These are phyloP conservation scores for Andinoacara biseriatus DNA, from an alignment of 2,113 vertebrate genomes.

Conservation along the genomic window DNA sequence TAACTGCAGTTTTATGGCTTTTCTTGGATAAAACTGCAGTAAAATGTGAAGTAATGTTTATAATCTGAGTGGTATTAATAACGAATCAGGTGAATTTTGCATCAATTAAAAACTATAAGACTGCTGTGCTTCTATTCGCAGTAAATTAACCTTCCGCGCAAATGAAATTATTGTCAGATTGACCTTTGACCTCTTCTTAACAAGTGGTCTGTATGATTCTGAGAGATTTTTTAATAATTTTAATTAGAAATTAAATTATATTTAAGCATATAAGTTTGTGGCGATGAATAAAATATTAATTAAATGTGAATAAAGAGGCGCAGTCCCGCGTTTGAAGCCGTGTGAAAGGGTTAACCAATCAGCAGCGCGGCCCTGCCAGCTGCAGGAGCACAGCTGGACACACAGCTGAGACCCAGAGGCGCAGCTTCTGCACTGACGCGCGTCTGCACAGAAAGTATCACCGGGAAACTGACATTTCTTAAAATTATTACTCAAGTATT, in stretches of 20 bases:
- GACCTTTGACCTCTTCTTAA: background rate
- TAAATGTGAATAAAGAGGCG: background rate
- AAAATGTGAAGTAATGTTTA: rapidly evolving
- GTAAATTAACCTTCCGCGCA: conserved; percentile 35
- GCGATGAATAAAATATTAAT: background rate
- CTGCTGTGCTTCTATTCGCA: background rate
- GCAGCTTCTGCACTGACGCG: background rate
- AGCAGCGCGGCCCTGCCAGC: conserved; percentile 19
- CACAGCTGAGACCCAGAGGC: background rate
- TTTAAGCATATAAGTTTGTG: no score
- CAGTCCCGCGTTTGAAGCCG: background rate
- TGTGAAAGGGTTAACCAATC: background rate
- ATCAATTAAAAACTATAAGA: rapidly evolving
- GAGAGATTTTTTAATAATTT: rapidly evolving
- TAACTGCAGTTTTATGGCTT: conserved; percentile 29
- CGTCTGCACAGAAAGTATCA: background rate
- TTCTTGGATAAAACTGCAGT: background rate
- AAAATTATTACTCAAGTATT: background rate
- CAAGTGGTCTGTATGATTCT: rapidly evolving
- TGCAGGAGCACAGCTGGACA: background rate
- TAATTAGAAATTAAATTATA: background rate
- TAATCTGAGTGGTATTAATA: background rate
- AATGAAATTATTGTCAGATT: background rate
- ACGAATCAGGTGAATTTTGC: background rate
- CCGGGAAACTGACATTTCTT: background rate